Conservation (phyloP, 2,797 vertebrate species). For the Gymnothorax reevesii region DNA sequence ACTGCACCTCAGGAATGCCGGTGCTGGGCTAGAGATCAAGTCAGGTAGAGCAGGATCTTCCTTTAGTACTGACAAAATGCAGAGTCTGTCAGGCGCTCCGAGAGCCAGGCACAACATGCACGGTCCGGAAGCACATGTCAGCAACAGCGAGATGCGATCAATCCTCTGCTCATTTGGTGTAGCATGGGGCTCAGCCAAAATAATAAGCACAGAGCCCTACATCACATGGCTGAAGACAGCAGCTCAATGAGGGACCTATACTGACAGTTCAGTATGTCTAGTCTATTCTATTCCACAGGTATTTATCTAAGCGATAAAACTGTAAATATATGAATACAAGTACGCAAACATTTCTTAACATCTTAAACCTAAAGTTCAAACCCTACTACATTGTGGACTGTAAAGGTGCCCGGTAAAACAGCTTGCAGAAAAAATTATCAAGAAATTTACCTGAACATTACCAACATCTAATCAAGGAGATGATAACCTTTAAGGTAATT, state of each 20-base stretch:
- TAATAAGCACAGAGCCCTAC: not conserved
- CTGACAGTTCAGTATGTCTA: not conserved
- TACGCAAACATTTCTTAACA: not conserved
- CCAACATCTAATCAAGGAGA: conserved; percentile 54
- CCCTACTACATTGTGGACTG: not conserved
- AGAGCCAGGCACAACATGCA: conserved; percentile 16
- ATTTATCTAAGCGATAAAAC: not conserved
- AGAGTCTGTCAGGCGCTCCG: conserved; percentile 38
- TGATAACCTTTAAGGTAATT: conserved; percentile 24
- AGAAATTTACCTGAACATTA: conserved; percentile 50
- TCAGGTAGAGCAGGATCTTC: conserved; percentile 30
- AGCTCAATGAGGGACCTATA: not conserved
- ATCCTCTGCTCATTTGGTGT: not conserved
- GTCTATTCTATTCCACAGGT: too few species aligned
- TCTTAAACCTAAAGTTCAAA: not conserved
- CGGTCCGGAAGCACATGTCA: not conserved
- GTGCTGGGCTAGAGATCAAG: conserved; percentile 55
- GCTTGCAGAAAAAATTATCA: conserved; percentile 62
- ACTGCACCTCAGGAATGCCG: conserved; percentile 61
- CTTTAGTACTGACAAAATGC: conserved; percentile 34
- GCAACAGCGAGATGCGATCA: conserved; percentile 1
- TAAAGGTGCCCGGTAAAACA: not conserved
- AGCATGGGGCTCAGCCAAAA: not conserved
- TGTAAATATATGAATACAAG: not conserved
- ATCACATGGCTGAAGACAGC: not conserved